phyloP scores from a whole-genome alignment of 2,797 vertebrate species.

The Sarcoramphus papa region DNA sequence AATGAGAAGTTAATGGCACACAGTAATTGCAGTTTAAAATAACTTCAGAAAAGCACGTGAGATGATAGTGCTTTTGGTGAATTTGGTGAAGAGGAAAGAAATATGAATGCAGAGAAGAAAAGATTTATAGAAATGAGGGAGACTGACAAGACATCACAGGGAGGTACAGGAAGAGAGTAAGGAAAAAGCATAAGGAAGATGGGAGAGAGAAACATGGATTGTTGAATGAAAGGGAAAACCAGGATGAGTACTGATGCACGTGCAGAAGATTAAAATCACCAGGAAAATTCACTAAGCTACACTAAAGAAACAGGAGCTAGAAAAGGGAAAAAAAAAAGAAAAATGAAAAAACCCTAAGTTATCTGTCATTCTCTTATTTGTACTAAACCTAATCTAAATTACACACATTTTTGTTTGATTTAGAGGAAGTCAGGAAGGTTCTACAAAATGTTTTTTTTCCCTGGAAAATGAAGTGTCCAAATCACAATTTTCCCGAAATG shows the following conservation, averaged over 20 bases:
- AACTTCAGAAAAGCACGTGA: not conserved
- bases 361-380: not conserved
- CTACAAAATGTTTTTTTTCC: not conserved
- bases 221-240: not conserved
- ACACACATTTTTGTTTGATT: not conserved
- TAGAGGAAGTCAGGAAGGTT: not conserved
- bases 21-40: not conserved
- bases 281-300: not conserved
- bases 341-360: not conserved
- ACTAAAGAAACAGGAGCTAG: not conserved
- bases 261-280: not conserved
- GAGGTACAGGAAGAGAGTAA: not conserved
- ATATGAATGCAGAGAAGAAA: not conserved
- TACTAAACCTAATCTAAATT: not conserved
- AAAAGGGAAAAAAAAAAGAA: not conserved
- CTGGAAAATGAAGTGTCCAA: not conserved
- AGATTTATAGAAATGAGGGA: not conserved
- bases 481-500: not conserved
- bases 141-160: not conserved
- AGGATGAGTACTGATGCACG: not conserved
- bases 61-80: not conserved
- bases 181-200: not conserved
- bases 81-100: not conserved
- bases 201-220: not conserved
- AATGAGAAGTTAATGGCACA: not conserved